phyloP scores from a whole-genome alignment of 2,888 invertebrate species.

The Protophormia terraenovae region DNA sequence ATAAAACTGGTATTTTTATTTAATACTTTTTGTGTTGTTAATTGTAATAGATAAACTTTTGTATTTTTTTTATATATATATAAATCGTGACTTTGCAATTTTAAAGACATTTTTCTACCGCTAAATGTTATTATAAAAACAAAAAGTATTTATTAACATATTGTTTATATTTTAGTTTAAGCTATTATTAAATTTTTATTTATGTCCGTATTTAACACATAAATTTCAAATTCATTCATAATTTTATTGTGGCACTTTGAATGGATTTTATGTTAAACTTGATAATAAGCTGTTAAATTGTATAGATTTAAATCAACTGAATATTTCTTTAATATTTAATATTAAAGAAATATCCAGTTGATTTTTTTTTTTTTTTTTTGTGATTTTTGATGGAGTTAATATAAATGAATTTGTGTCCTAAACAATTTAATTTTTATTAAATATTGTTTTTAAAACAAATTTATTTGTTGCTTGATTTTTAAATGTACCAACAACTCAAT shows the following conservation, averaged over 20 bases:
- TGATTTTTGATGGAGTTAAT: too few relatives aligned
- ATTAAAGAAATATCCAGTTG: too few relatives aligned
- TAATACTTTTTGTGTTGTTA: neutral
- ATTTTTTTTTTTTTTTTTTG: too few relatives aligned
- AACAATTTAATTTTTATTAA: too few relatives aligned
- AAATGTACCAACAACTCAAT: too few relatives aligned
- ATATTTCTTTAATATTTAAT: too few relatives aligned
- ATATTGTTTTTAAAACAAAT: too few relatives aligned
- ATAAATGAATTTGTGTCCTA: too few relatives aligned
- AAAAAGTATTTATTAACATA: constrained; percentile 11
- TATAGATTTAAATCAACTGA: too few relatives aligned
- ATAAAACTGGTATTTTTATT: too few relatives aligned
- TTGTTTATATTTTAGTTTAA: neutral
- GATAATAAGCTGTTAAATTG: too few relatives aligned
- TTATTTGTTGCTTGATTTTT: too few relatives aligned
- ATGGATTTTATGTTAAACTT: neutral
- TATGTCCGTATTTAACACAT: neutral
- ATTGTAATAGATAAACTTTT: neutral
- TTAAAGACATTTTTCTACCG: neutral
- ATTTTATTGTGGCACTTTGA: neutral
- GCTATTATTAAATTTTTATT: neutral
- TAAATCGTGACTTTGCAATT: constrained; percentile 4
- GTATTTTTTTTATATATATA: neutral
- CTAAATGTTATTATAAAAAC: neutral
- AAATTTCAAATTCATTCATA: neutral